phyloP scores from a whole-genome alignment of 2,888 invertebrate species.

The Oxytorus armatus region DNA sequence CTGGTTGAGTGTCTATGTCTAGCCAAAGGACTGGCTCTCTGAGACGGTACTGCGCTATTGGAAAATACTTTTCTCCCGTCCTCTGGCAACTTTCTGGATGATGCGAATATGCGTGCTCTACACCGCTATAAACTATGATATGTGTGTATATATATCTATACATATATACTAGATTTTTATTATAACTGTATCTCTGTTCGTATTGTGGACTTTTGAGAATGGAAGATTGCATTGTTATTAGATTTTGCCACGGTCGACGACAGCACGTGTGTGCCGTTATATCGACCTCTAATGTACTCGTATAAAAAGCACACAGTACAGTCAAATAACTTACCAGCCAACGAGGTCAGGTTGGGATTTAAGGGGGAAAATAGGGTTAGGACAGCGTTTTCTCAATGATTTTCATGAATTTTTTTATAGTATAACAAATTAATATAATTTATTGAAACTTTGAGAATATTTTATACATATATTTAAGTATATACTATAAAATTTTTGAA shows the following conservation, averaged over 20 bases:
- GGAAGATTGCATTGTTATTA: conserved; percentile 24
- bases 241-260: conserved; percentile 8
- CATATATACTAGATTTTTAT: conserved; percentile 12
- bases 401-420: too few relatives aligned
- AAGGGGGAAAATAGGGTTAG: too few relatives aligned
- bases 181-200: not conserved
- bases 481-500: too few relatives aligned
- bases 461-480: too few relatives aligned
- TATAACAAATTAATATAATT: too few relatives aligned
- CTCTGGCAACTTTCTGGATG: not conserved
- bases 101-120: not conserved
- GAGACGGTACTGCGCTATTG: conserved; percentile 71
- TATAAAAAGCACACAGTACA: not conserved
- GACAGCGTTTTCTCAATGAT: too few relatives aligned
- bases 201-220: conserved; percentile 6
- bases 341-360: too few relatives aligned
- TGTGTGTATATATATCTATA: too few relatives aligned
- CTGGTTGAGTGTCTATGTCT: not conserved
- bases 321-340: not conserved
- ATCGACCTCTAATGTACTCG: not conserved
- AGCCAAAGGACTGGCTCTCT: not conserved
- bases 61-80: conserved; percentile 69
- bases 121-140: not conserved
- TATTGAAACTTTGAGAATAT: too few relatives aligned
- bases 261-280: not conserved